Evolutionary conservation across 53 echinoderm and acorn worm genomes (phyloP).

Genomic region (Echinarachnius parma): DNA sequence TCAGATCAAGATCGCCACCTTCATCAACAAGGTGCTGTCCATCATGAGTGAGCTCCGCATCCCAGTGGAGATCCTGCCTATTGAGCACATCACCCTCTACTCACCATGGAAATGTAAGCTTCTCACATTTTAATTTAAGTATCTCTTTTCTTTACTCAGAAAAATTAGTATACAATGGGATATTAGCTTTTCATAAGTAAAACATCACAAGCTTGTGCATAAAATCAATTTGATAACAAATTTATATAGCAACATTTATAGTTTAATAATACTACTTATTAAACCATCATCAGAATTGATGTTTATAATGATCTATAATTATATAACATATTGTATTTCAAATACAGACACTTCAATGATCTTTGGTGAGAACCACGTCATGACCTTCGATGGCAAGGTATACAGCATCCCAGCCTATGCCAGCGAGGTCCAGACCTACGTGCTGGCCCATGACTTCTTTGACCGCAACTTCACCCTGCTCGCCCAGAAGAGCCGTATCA

Average conservation of each 20-base stretch:
- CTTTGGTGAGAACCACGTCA: slow-evolving; percentile 71
- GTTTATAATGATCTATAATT: not conserved
- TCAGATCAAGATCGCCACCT: slow-evolving; percentile 13
- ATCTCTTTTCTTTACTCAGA: not conserved
- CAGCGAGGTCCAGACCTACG: slow-evolving; percentile 62
- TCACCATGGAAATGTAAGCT: slow-evolving; percentile 38
- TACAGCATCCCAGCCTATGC: slow-evolving; percentile 78
- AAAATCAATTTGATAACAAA: no score
- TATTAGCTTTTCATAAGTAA: no score
- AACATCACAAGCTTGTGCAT: no score
- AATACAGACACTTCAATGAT: slow-evolving; percentile 71
- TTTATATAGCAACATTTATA: no score
- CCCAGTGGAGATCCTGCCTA: slow-evolving; percentile 28
- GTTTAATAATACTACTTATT: not conserved
- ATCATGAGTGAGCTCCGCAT: slow-evolving; percentile 26
- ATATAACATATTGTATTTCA: not conserved
- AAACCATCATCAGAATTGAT: not conserved
- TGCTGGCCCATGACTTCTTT: slow-evolving; percentile 87
- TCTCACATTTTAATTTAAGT: not conserved
- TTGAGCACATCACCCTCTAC: slow-evolving; percentile 25
- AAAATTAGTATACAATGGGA: no score
- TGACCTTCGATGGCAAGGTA: slow-evolving; percentile 86
- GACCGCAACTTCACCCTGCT: slow-evolving; percentile 94
- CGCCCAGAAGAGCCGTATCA: slow-evolving; percentile 53
- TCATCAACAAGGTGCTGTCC: slow-evolving; percentile 27